Evolutionary conservation across 2,113 vertebrate species (phyloP).

Genomic region (Trachemys scripta): DNA sequence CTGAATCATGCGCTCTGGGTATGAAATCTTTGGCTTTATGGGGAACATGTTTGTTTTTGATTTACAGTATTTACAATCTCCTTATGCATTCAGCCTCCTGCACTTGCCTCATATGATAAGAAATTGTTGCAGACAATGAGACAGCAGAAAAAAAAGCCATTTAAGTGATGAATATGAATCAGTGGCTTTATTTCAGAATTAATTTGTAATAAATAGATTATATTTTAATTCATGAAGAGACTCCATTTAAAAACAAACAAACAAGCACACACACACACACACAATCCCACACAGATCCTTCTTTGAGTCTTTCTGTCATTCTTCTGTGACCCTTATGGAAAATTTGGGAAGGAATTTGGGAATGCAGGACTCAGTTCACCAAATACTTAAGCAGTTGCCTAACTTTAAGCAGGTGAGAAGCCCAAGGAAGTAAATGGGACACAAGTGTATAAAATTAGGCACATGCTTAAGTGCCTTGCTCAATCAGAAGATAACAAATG

Average conservation of each 20-base stretch:
- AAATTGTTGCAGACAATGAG: neutral
- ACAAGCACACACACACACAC: rapidly evolving
- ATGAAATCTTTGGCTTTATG: neutral
- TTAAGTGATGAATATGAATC: neutral
- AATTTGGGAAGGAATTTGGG: neutral
- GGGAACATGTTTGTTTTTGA: neutral
- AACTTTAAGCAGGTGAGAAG: neutral
- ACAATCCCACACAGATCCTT: neutral
- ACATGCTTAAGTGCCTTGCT: neutral
- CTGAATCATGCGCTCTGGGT: neutral
- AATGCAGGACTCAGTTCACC: neutral
- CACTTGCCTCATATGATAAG: neutral
- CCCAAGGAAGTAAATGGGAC: neutral
- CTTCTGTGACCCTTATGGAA: neutral
- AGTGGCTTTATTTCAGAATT: neutral
- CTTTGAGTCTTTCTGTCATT: neutral
- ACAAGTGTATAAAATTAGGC: neutral
- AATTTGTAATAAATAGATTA: neutral
- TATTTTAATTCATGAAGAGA: neutral
- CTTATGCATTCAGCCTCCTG: neutral
- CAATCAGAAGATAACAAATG: neutral
- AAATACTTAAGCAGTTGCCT: neutral
- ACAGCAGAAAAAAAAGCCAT: rapidly evolving
- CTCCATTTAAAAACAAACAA: neutral
- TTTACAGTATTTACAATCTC: neutral